phyloP scores from a whole-genome alignment of 1,140 invertebrate genomes.

The Battus philenor region DNA sequence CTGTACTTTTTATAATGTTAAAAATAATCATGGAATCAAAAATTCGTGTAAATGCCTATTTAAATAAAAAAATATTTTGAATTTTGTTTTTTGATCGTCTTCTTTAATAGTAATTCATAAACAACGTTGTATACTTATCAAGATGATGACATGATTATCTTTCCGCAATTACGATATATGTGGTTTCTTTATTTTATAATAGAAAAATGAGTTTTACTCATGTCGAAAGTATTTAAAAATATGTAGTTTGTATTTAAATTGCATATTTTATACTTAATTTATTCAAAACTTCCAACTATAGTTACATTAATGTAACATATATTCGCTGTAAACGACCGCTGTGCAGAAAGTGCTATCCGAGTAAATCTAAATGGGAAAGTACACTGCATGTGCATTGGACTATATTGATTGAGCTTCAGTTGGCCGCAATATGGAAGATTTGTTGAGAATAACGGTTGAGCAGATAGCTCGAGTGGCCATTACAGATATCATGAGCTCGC shows the following conservation, averaged over 20 bases:
- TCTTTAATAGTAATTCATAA: too few relatives aligned
- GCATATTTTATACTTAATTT: not conserved
- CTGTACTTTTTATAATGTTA: too few relatives aligned
- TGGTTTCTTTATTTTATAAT: too few relatives aligned
- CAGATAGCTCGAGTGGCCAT: conserved; percentile 61
- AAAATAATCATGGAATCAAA: too few relatives aligned
- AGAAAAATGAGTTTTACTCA: too few relatives aligned
- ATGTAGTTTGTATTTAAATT: not conserved
- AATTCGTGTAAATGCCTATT: too few relatives aligned
- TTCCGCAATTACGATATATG: too few relatives aligned
- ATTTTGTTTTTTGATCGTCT: too few relatives aligned
- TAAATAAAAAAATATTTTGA: too few relatives aligned
- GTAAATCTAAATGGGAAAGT: conserved; percentile 20
- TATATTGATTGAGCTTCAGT: conserved; percentile 57
- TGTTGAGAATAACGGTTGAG: conserved; percentile 64
- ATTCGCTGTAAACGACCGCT: not conserved
- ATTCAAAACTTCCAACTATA: not conserved
- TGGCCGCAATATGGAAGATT: conserved; percentile 63
- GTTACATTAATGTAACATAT: not conserved
- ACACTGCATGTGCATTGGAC: conserved; percentile 27
- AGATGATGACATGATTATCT: too few relatives aligned
- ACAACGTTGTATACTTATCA: too few relatives aligned
- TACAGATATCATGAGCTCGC: conserved; percentile 59
- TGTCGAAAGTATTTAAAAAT: too few relatives aligned
- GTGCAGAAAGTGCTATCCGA: not conserved